Evolutionary conservation across 2,888 invertebrate genomes (phyloP).

Genomic region (Cremastobaeus sp.): DNA sequence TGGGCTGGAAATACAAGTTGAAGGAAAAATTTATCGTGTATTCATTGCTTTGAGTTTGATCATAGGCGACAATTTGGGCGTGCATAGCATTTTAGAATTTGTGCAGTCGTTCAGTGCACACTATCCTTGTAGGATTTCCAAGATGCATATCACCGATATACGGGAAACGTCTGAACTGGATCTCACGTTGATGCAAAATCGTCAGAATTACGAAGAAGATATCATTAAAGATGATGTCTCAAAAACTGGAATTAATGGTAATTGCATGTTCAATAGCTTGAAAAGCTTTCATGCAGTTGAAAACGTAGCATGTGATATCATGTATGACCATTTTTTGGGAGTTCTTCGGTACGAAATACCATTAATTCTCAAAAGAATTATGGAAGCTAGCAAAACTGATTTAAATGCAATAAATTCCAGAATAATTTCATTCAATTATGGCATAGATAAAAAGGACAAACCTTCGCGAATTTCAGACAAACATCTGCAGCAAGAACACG

Average conservation of each 20-base stretch:
- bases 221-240: conserved; percentile 19
- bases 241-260: conserved; percentile 28
- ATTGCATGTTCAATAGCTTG: conserved; percentile 54
- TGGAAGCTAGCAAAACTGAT: conserved; percentile 20
- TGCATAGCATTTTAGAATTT: conserved; percentile 45
- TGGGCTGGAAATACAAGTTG: no score
- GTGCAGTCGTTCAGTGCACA: conserved; percentile 44
- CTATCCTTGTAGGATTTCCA: conserved; percentile 56
- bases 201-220: conserved; percentile 43
- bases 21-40: no score
- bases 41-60: no score
- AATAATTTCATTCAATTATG: conserved; percentile 54
- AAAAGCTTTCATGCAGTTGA: conserved; percentile 47
- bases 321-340: conserved; percentile 58
- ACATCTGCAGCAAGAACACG: conserved; percentile 30
- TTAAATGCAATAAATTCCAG: conserved; percentile 44
- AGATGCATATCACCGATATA: conserved; percentile 7
- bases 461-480: conserved; percentile 43
- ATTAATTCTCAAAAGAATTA: conserved; percentile 36
- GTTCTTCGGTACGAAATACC: conserved; percentile 50
- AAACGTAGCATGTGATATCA: conserved; percentile 53
- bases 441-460: conserved; percentile 47
- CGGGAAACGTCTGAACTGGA: no score
- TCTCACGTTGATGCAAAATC: no score
- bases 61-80: no score